Evolutionary conservation across 2,888 invertebrate genomes (phyloP).

Genomic region (Argyresthia goedartella): DNA sequence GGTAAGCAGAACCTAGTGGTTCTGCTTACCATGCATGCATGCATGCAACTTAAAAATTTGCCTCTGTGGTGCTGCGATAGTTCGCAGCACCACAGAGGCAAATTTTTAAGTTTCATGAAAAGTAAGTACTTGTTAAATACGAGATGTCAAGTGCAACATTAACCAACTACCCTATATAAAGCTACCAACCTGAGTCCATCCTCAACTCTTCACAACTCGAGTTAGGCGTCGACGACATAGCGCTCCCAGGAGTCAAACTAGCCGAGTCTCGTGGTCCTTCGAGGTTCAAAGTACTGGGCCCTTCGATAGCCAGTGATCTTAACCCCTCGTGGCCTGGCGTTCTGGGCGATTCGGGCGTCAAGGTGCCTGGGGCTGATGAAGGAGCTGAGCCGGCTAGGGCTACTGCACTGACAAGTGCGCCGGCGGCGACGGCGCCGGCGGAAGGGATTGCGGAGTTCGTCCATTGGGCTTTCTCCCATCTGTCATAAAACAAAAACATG

Average conservation of each 20-base stretch:
- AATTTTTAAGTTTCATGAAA: too few species aligned
- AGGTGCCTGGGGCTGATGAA: constrained; percentile 23
- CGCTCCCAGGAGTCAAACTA: constrained; percentile 71
- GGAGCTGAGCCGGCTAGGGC: constrained; percentile 69
- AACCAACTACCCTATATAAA: too few species aligned
- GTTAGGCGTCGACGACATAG: constrained; percentile 77
- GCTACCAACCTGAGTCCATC: constrained; percentile 44
- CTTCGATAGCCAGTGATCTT: too few species aligned
- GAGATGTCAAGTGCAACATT: too few species aligned
- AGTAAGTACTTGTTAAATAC: too few species aligned
- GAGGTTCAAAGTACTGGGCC: neutral
- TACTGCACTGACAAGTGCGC: constrained; percentile 54
- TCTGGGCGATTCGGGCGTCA: constrained; percentile 60
- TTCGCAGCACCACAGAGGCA: too few species aligned
- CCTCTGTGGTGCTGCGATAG: too few species aligned
- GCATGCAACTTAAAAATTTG: too few species aligned
- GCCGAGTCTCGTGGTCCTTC: constrained; percentile 16
- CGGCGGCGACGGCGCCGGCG: constrained; percentile 49
- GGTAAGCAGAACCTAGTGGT: too few species aligned
- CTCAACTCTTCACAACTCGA: constrained; percentile 80
- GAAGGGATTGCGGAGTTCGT: constrained; percentile 48
- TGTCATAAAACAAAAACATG: constrained; percentile 23
- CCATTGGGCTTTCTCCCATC: constrained; percentile 84
- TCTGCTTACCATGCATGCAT: too few species aligned
- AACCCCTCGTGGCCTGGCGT: too few species aligned